Percentiles rank a stretch among this genome's conserved stretches.
Evolutionary conservation across 2,888 invertebrate genomes (phyloP).

Genomic region (Dendrolimus houi): DNA sequence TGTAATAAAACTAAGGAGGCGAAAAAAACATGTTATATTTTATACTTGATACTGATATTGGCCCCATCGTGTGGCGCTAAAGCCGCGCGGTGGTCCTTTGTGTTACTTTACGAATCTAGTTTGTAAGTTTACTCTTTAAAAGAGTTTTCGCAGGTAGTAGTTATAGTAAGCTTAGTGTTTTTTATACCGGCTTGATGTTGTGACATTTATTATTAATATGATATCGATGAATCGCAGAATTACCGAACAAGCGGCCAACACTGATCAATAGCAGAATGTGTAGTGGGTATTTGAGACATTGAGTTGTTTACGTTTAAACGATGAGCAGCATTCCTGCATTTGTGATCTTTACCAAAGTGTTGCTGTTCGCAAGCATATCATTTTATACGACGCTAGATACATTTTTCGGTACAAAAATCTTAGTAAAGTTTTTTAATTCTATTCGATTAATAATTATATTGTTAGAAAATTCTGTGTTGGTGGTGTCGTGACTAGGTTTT

Average conservation of each 20-base stretch:
- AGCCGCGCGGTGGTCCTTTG: conserved; percentile 30
- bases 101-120: conserved; percentile 70
- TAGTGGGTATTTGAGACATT: conserved; percentile 47
- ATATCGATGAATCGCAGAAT: conserved; percentile 52
- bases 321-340: conserved; percentile 42
- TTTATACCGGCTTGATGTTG: conserved; percentile 78
- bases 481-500: conserved; percentile 44
- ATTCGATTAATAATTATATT: conserved; percentile 63
- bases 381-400: conserved; percentile 68
- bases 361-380: conserved; percentile 72
- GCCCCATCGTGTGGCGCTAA: conserved; percentile 23
- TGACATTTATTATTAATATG: conserved; percentile 70
- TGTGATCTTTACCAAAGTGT: conserved; percentile 69
- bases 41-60: conserved; percentile 61
- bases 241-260: conserved; percentile 61
- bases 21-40: conserved; percentile 69
- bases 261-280: conserved; percentile 66
- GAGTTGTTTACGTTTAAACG: neutral
- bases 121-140: conserved; percentile 73
- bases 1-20: conserved; percentile 65
- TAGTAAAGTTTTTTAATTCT: conserved; percentile 65
- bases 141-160: conserved; percentile 75
- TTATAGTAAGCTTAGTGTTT: conserved; percentile 76
- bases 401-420: conserved; percentile 65
- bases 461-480: conserved; percentile 65